These are phyloP conservation scores for Parotocinclus haroldoi DNA, from an alignment of 2,797 vertebrate species.

Conservation along the genomic window DNA sequence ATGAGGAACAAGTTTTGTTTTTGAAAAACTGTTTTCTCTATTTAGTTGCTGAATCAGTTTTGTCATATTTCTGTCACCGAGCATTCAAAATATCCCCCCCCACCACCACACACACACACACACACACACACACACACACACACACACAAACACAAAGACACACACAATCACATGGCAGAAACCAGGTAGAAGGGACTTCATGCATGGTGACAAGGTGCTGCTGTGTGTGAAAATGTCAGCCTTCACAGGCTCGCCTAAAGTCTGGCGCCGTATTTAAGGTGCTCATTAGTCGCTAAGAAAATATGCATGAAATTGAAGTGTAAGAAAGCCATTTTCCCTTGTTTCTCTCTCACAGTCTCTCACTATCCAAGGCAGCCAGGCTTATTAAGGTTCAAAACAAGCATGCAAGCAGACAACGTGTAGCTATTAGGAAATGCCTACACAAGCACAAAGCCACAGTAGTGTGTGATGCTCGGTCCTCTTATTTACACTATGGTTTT, in stretches of 20 bases:
- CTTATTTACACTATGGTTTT: slow-evolving; percentile 19
- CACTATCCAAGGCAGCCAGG: slow-evolving; percentile 47
- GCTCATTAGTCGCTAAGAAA: slow-evolving; percentile 80
- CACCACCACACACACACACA: slow-evolving; percentile 35
- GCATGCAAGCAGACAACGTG: slow-evolving; percentile 52
- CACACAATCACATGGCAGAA: slow-evolving; percentile 49
- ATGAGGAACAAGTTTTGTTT: slow-evolving; percentile 12
- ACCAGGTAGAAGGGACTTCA: slow-evolving; percentile 74
- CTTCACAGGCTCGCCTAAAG: slow-evolving; percentile 67
- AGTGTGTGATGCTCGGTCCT: background rate
- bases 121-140: slow-evolving; percentile 34
- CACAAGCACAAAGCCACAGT: slow-evolving; percentile 26
- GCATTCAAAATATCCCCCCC: slow-evolving; percentile 45
- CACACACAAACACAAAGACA: slow-evolving; percentile 32
- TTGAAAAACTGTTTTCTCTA: slow-evolving; percentile 44
- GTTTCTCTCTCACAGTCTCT: slow-evolving; percentile 35
- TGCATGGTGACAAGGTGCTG: slow-evolving; percentile 73
- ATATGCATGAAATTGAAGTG: slow-evolving; percentile 74
- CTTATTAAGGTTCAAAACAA: slow-evolving; percentile 69
- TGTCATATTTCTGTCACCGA: slow-evolving; percentile 50
- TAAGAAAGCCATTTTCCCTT: slow-evolving; percentile 67
- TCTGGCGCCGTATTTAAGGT: slow-evolving; percentile 75
- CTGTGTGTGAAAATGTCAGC: slow-evolving; percentile 76
- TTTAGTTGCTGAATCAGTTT: slow-evolving; percentile 54
- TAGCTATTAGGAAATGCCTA: slow-evolving; percentile 50